Conservation (phyloP, 2,113 vertebrate species). For the Symphodus melops region DNA sequence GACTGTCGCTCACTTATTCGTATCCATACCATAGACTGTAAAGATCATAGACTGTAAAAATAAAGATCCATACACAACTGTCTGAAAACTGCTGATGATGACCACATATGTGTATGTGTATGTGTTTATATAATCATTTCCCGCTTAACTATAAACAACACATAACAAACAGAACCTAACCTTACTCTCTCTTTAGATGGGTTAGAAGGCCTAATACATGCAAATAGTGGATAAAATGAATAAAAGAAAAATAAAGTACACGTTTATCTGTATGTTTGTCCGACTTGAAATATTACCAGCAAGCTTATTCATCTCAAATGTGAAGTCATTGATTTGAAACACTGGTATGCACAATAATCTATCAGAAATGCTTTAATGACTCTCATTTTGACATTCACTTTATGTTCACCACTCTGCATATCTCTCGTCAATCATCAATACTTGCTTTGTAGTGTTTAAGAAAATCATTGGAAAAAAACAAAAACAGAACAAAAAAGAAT, state of each 20-base stretch:
- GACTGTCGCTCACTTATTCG: neutral
- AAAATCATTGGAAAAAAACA: neutral
- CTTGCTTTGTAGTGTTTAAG: neutral
- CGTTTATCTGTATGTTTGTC: too few relatives aligned
- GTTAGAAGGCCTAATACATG: neutral
- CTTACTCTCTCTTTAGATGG: neutral
- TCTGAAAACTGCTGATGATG: neutral
- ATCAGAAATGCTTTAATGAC: constrained; percentile 25
- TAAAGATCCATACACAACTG: too few relatives aligned
- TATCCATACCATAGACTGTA: too few relatives aligned
- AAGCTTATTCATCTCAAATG: neutral
- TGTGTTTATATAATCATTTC: too few relatives aligned
- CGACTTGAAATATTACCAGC: neutral
- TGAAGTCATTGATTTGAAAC: neutral
- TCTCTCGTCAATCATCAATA: neutral
- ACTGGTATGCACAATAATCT: neutral
- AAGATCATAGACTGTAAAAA: too few relatives aligned
- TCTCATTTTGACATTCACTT: constrained; percentile 25
- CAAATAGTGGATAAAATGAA: too few relatives aligned
- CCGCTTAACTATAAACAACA: too few relatives aligned
- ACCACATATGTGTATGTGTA: too few relatives aligned
- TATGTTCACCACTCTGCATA: neutral
- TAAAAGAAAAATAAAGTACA: too few relatives aligned
- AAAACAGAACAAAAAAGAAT: constrained; percentile 6
- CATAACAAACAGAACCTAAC: too few relatives aligned